Evolutionary conservation across 2,113 vertebrate genomes (phyloP), one percentile per base, ranked within the genome.

Genomic region (Phylloscopus trochiloides): DNA sequence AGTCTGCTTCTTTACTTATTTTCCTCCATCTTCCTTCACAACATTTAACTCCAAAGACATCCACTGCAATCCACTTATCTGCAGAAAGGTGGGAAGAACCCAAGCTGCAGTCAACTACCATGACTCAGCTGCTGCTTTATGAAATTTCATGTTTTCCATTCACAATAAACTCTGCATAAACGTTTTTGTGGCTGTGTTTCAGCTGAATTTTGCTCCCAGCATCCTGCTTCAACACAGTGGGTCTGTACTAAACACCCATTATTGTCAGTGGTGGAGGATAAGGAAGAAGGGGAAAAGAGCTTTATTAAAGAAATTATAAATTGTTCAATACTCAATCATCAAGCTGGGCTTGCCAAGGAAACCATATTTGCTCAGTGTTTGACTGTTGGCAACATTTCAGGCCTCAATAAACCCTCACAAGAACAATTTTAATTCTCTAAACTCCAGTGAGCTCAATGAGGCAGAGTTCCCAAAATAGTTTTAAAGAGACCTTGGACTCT

Each of bases 241-340:
- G 7, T 55, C 45, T 26, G n/a, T 79, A 61, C 8, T 58, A 90
- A 92, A 31, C 8, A 57, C 11, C 85, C 75, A 18, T 52, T 81
- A 36, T 26, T 74, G 18, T 28, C 38, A n/a, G 8, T 0, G 0
- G 14, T 11, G 1, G 12, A 43, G 4, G 3, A 2, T 1, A 43
- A 88, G 68, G 9, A 43, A 24, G 3, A 47, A 4, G 1, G 5
- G 7, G 12, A 1, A 72, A 57, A 2, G 9, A 31, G 4, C 3
- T 36, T 67, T n/a, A 29, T 20, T 22, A 67, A 42, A 36, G 22
- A 74, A 73, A 21, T 20, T 31, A 12, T 34, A 28, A 76, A 28
- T 14, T 9, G 5, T 67, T 78, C n/a, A 36, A n/a, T 12, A 84
- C 17, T 36, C 25, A 77, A 26, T 84, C 51, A 63, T 34, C 50